These are phyloP conservation scores for Amblyjoppa proteus DNA, from an alignment of 2,888 invertebrate genomes.

Conservation along the genomic window DNA sequence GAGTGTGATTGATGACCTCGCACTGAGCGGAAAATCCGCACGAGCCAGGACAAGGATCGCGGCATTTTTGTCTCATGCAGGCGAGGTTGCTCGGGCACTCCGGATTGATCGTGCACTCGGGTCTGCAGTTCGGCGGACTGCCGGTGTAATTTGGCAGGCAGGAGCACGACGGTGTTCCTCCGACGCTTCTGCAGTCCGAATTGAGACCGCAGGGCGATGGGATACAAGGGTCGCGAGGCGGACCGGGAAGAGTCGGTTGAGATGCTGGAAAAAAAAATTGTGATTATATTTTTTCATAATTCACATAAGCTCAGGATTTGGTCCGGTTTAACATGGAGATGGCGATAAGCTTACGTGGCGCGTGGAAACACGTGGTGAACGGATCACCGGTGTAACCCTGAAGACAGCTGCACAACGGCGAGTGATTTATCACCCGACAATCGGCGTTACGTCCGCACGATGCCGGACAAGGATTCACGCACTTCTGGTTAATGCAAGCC, in stretches of 20 bases:
- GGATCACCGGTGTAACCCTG: conserved; percentile 90
- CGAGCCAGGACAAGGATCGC: conserved; percentile 92
- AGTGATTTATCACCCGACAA: conserved; percentile 87
- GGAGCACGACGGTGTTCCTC: conserved; percentile 86
- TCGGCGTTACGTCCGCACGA: conserved; percentile 87
- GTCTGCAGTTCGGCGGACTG: conserved; percentile 88
- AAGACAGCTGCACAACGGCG: conserved; percentile 87
- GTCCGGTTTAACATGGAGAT: neutral
- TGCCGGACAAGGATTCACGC: conserved; percentile 89
- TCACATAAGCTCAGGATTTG: neutral
- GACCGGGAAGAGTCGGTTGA: conserved; percentile 56
- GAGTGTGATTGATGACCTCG: conserved; percentile 90
- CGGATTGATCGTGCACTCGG: conserved; percentile 90
- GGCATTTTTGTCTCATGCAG: conserved; percentile 91
- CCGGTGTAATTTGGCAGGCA: conserved; percentile 86
- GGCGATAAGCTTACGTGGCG: conserved; percentile 83
- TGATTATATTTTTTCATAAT: neutral
- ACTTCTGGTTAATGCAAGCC: conserved; percentile 91
- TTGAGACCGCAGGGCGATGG: conserved; percentile 88
- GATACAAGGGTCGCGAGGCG: conserved; percentile 85
- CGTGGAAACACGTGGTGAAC: conserved; percentile 86
- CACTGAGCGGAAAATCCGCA: conserved; percentile 89
- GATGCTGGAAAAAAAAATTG: conserved; percentile 63
- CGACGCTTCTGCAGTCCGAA: conserved; percentile 86
- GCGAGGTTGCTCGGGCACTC: conserved; percentile 92